A percentile compares a stretch with the other conserved stretches of the same genome.
phyloP scores from a whole-genome alignment of 1,140 invertebrate species.

The Phymastichus coffea region DNA sequence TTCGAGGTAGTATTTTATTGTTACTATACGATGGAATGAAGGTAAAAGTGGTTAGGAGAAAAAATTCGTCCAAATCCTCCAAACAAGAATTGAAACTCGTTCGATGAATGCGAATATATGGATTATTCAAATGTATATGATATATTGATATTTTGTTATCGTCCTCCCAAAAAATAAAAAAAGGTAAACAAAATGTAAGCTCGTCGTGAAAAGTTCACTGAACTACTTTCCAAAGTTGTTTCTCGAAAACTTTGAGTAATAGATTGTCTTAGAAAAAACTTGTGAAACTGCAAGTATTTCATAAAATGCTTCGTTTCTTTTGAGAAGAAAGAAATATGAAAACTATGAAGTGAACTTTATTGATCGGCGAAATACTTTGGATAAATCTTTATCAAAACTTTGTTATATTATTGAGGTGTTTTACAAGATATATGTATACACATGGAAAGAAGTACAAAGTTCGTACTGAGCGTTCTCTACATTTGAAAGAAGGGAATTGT shows the following conservation, averaged over 20 bases:
- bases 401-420: too few species aligned
- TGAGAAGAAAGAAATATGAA: too few species aligned
- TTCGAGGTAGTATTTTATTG: conserved; percentile 16
- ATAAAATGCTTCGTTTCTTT: too few species aligned
- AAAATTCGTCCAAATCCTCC: conserved; percentile 41
- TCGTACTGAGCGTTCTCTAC: background rate
- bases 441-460: too few species aligned
- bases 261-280: too few species aligned
- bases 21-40: background rate
- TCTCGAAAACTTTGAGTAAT: too few species aligned
- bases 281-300: too few species aligned
- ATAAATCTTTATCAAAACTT: too few species aligned
- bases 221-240: too few species aligned
- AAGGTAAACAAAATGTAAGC: background rate
- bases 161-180: background rate
- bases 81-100: conserved; percentile 56
- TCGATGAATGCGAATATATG: conserved; percentile 39
- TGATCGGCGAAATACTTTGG: too few species aligned
- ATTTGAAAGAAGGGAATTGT: too few species aligned
- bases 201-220: background rate
- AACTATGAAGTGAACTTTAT: too few species aligned
- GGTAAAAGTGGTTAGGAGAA: conserved; percentile 18
- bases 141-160: background rate
- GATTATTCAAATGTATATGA: background rate
- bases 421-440: conserved; percentile 33